A percentile compares a stretch with the other conserved stretches of the same genome.
Conservation (phyloP, 2,113 vertebrate species). For the Pagrus major region DNA sequence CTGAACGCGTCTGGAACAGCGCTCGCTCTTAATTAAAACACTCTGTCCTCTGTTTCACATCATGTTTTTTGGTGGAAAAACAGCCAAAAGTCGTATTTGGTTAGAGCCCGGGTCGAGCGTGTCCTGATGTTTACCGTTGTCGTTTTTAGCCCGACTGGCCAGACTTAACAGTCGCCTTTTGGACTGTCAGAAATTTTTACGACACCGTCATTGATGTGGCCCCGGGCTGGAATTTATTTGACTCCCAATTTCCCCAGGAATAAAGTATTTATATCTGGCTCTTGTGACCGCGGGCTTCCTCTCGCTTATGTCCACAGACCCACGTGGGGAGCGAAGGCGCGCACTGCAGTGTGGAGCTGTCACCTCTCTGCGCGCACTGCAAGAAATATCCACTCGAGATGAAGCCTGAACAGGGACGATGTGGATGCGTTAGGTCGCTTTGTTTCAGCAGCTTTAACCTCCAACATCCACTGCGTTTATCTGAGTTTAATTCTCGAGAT, state of each 20-base stretch:
- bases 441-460: too few species aligned
- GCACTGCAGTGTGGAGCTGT: conserved; percentile 73
- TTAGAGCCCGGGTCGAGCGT: conserved; percentile 66
- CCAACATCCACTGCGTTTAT: too few species aligned
- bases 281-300: conserved; percentile 76
- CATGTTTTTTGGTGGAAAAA: conserved; percentile 64
- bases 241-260: conserved; percentile 81
- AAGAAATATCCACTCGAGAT: conserved; percentile 33
- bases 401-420: too few species aligned
- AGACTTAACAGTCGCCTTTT: conserved; percentile 73
- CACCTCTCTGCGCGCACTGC: conserved; percentile 66
- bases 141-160: conserved; percentile 71
- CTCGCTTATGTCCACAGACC: conserved; percentile 78
- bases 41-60: conserved; percentile 74
- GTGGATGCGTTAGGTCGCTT: too few species aligned
- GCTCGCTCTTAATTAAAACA: conserved; percentile 80
- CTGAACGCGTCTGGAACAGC: conserved; percentile 55
- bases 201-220: conserved; percentile 80
- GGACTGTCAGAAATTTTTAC: conserved; percentile 78
- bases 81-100: conserved; percentile 70
- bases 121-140: conserved; percentile 75
- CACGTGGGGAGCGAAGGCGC: conserved; percentile 73
- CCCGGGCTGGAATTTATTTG: conserved; percentile 81
- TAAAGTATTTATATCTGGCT: conserved; percentile 82
- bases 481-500: too few species aligned